Evolutionary conservation across 1,140 invertebrate species (phyloP).

Genomic region (Lucilia sericata): DNA sequence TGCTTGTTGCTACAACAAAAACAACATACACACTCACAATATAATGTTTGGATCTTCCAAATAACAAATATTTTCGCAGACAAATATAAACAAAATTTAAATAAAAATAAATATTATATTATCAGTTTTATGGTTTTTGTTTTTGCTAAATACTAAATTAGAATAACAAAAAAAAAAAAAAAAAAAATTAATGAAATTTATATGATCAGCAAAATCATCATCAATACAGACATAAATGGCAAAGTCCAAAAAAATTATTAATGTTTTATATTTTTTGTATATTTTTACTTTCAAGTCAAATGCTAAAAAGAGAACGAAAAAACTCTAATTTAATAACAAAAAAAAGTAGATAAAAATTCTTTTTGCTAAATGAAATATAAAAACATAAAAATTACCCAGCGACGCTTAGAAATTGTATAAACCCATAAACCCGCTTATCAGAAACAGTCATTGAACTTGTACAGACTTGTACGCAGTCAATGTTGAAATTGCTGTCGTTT

Average conservation of each 20-base stretch:
- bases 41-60: not conserved
- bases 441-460: constrained; percentile 9
- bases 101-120: not conserved
- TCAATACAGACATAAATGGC: not conserved
- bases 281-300: not conserved
- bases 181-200: not conserved
- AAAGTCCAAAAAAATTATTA: constrained; percentile 5
- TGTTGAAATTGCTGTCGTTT: not conserved
- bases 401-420: too few relatives aligned
- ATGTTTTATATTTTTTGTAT: not conserved
- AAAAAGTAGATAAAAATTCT: not conserved
- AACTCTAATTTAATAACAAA: not conserved
- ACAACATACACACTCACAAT: too few relatives aligned
- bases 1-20: not conserved
- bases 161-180: too few relatives aligned
- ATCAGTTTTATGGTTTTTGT: constrained; percentile 11
- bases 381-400: not conserved
- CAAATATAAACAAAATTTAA: not conserved
- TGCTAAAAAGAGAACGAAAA: not conserved
- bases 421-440: not conserved
- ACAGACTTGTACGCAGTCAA: not conserved
- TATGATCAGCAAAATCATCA: not conserved
- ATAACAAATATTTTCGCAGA: constrained; percentile 1
- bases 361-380: not conserved
- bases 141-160: not conserved